These are phyloP conservation scores for Antigone vipio DNA, from an alignment of 2,113 vertebrate species.

Conservation along the genomic window DNA sequence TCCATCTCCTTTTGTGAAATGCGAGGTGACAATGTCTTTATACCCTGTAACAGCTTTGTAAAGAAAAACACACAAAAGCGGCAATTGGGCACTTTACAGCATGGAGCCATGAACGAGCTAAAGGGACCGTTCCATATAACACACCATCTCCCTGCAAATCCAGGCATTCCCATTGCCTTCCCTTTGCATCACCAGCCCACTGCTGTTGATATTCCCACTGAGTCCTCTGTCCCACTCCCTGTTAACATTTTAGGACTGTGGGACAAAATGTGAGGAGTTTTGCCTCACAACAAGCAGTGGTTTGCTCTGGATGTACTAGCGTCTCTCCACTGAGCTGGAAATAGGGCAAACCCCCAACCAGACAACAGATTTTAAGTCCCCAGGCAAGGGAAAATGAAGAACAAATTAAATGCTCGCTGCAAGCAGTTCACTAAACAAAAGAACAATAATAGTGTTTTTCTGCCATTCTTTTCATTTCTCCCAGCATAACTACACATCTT, in stretches of 20 bases:
- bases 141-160: background rate
- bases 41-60: background rate
- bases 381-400: conserved; percentile 17
- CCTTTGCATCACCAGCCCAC: background rate
- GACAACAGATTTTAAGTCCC: background rate
- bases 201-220: background rate
- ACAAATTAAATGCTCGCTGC: conserved; percentile 9
- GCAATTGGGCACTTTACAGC: background rate
- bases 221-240: background rate
- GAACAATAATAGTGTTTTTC: conserved; percentile 6
- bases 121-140: background rate
- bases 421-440: background rate
- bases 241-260: background rate
- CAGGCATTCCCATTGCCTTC: background rate
- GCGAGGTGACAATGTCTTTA: background rate
- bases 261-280: background rate
- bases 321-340: background rate
- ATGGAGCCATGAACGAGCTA: background rate
- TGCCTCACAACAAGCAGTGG: background rate
- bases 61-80: background rate
- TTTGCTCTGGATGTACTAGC: background rate
- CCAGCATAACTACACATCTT: conserved; percentile 36
- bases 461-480: conserved; percentile 32
- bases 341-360: background rate
- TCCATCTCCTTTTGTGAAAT: background rate